Evolutionary conservation across 2,888 invertebrate species (phyloP).

Genomic region (Elmis aenea): DNA sequence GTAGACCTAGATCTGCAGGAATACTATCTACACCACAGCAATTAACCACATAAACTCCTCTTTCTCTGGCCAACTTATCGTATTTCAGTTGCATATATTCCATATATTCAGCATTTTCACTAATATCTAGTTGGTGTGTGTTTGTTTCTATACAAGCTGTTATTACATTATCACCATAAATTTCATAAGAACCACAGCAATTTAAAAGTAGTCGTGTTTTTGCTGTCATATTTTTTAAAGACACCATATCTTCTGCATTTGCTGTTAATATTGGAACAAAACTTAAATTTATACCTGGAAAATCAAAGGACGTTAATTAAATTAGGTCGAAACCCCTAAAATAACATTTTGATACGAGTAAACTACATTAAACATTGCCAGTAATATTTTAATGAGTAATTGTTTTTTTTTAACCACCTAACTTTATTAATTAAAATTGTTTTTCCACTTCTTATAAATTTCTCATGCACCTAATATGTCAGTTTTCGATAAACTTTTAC

Average conservation of each 20-base stretch:
- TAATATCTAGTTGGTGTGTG: conserved; percentile 87
- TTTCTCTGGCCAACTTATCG: conserved; percentile 64
- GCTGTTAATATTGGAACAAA: too few species aligned
- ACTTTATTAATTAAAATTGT: conserved; percentile 7
- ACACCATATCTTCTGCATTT: conserved; percentile 67
- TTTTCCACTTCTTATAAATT: conserved; percentile 10
- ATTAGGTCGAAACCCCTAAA: too few species aligned
- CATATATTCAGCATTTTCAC: conserved; percentile 75
- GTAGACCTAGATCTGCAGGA: conserved; percentile 79
- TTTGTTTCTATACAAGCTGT: conserved; percentile 71
- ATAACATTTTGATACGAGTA: too few species aligned
- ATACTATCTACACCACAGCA: conserved; percentile 93
- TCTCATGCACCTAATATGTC: too few species aligned
- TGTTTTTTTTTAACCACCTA: background rate
- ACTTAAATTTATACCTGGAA: too few species aligned
- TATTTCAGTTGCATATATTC: conserved; percentile 64
- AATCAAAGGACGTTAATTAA: too few species aligned
- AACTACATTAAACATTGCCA: too few species aligned
- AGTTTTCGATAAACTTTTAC: too few species aligned
- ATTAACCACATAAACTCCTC: conserved; percentile 77
- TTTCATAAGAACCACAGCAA: conserved; percentile 86
- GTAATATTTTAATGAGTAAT: conserved; percentile 1
- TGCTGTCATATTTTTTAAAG: conserved; percentile 73
- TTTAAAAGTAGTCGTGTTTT: conserved; percentile 78
- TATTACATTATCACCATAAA: conserved; percentile 86